phyloP scores from a whole-genome alignment of 2,888 invertebrate species.

The Archips crataeganus region DNA sequence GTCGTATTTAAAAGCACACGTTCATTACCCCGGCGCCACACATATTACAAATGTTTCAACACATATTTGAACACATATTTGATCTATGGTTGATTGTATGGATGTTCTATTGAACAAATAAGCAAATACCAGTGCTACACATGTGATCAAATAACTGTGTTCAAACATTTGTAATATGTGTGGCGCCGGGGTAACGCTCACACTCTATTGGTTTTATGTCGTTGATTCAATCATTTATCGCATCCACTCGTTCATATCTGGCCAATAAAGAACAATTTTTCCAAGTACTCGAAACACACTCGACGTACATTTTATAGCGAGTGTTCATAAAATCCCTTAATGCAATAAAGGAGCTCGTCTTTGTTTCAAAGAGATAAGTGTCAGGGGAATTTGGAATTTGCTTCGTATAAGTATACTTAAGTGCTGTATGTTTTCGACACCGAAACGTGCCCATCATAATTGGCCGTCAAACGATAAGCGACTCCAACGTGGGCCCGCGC shows the following conservation, averaged over 20 bases:
- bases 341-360: slow-evolving; percentile 38
- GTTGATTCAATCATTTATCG: slow-evolving; percentile 22
- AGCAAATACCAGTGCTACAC: too few relatives aligned
- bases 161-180: too few relatives aligned
- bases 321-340: slow-evolving; percentile 35
- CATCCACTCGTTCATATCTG: slow-evolving; percentile 18
- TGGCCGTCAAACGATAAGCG: slow-evolving; percentile 57
- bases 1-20: background rate
- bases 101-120: too few relatives aligned
- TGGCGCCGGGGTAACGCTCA: too few relatives aligned
- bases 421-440: slow-evolving; percentile 33
- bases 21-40: too few relatives aligned
- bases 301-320: slow-evolving; percentile 21
- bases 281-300: slow-evolving; percentile 21
- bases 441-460: slow-evolving; percentile 56
- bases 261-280: slow-evolving; percentile 30
- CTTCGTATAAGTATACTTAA: slow-evolving; percentile 18
- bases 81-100: too few relatives aligned
- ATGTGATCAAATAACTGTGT: too few relatives aligned
- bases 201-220: slow-evolving; percentile 4
- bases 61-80: too few relatives aligned
- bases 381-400: slow-evolving; percentile 39
- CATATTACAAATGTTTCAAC: too few relatives aligned
- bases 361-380: slow-evolving; percentile 37
- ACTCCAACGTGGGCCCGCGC: slow-evolving; percentile 46